A percentile compares a stretch with the other conserved stretches of the same genome.
These are phyloP conservation scores for Melanerpes formicivorus DNA, from an alignment of 2,113 vertebrate species.

Conservation along the genomic window DNA sequence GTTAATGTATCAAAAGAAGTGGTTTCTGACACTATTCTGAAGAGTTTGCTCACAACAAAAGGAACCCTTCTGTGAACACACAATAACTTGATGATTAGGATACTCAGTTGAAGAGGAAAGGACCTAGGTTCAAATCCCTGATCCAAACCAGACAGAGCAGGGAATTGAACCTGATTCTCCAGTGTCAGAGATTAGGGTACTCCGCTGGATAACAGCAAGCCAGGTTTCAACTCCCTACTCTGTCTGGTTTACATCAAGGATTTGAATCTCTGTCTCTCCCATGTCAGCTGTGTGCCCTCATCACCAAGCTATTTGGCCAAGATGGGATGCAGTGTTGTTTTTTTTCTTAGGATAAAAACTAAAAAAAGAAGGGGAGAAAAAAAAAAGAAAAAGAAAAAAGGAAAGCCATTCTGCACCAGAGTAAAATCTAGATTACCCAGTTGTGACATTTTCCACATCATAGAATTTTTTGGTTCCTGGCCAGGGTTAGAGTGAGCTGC, in stretches of 20 bases:
- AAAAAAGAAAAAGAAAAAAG: neutral
- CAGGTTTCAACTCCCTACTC: slow-evolving; percentile 34
- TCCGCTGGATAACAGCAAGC: slow-evolving; percentile 22
- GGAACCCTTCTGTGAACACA: slow-evolving; percentile 12
- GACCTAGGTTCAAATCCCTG: slow-evolving; percentile 12
- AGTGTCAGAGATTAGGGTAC: slow-evolving; percentile 53
- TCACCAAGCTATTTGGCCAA: neutral
- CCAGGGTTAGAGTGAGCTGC: neutral
- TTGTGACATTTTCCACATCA: slow-evolving; percentile 12
- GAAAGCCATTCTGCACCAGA: neutral
- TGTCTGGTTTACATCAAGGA: slow-evolving; percentile 47
- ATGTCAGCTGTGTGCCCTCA: neutral
- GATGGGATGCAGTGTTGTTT: neutral
- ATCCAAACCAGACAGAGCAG: slow-evolving; percentile 55
- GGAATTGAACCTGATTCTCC: slow-evolving; percentile 34
- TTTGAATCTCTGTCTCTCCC: neutral
- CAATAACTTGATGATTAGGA: slow-evolving; percentile 43
- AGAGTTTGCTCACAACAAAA: slow-evolving; percentile 20
- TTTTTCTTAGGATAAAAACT: too few species aligned
- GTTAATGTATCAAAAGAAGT: neutral
- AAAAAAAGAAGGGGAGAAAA: too few species aligned
- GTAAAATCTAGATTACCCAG: slow-evolving; percentile 2
- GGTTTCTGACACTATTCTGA: neutral
- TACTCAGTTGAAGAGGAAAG: neutral
- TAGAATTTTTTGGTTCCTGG: slow-evolving; percentile 9